Evolutionary conservation across 1,140 invertebrate genomes (phyloP).

Genomic region (Diorhabda elongata): DNA sequence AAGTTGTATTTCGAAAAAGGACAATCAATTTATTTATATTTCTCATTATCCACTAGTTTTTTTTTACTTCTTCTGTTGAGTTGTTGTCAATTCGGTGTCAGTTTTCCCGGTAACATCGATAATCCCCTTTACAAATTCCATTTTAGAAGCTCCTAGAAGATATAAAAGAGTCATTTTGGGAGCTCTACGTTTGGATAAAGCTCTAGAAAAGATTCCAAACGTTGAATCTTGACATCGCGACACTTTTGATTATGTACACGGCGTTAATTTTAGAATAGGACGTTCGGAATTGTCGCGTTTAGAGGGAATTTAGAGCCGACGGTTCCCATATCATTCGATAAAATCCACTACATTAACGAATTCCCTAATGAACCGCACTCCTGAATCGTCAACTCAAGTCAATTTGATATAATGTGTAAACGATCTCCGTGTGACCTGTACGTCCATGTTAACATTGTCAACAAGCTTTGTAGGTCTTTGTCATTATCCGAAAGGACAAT

Average conservation of each 20-base stretch:
- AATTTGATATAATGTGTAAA: conserved; percentile 3
- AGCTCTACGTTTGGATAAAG: too few relatives aligned
- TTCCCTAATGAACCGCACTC: background rate
- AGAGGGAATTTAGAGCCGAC: background rate
- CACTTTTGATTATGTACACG: too few relatives aligned
- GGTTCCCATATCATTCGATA: conserved; percentile 11
- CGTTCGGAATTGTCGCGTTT: background rate
- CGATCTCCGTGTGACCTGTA: conserved; percentile 10
- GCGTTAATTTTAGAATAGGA: background rate
- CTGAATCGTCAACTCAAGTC: background rate
- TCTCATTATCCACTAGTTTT: background rate
- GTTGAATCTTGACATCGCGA: too few relatives aligned
- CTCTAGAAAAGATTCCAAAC: too few relatives aligned
- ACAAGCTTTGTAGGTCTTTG: conserved; percentile 4
- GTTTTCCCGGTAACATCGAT: background rate
- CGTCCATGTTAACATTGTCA: background rate
- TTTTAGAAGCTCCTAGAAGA: too few relatives aligned
- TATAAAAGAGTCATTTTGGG: too few relatives aligned
- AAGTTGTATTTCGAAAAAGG: conserved; percentile 39
- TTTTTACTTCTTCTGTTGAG: background rate
- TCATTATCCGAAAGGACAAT: conserved; percentile 5
- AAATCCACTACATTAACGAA: conserved; percentile 3
- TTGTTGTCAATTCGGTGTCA: background rate
- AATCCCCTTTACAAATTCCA: background rate
- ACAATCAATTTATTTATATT: background rate